A percentile compares a stretch with the other conserved stretches of the same genome.
These are phyloP conservation scores for Rhinella marina DNA, from an alignment of 2,797 vertebrate genomes.

Conservation along the genomic window DNA sequence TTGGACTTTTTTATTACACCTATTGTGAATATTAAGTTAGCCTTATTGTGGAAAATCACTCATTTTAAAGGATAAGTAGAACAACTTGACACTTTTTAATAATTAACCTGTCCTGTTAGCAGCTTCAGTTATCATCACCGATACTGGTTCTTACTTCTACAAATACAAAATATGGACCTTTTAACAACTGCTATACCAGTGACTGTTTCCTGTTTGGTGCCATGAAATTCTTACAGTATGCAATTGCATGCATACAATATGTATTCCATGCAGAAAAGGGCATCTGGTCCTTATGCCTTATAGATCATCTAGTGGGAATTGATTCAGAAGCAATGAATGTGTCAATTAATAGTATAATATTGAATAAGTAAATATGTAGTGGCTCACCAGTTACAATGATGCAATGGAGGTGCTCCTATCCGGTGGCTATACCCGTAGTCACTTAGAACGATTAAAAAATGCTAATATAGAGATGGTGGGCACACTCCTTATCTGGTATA, in stretches of 20 bases:
- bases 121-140: neutral
- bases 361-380: too few species aligned
- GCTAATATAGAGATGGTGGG: too few species aligned
- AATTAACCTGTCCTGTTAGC: neutral
- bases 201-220: neutral
- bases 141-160: neutral
- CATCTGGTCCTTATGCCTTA: neutral
- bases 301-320: neutral
- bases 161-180: neutral
- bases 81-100: neutral
- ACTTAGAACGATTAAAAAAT: too few species aligned
- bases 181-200: neutral
- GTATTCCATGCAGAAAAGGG: neutral
- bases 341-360: too few species aligned
- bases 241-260: neutral
- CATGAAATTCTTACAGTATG: neutral
- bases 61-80: neutral
- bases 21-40: conserved; percentile 1
- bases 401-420: too few species aligned
- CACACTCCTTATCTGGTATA: too few species aligned
- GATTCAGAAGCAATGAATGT: too few species aligned
- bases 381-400: too few species aligned
- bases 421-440: too few species aligned
- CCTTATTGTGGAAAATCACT: neutral
- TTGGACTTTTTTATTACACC: neutral